phyloP scores from a whole-genome alignment of 2,113 vertebrate species.

The Guaruba guarouba region DNA sequence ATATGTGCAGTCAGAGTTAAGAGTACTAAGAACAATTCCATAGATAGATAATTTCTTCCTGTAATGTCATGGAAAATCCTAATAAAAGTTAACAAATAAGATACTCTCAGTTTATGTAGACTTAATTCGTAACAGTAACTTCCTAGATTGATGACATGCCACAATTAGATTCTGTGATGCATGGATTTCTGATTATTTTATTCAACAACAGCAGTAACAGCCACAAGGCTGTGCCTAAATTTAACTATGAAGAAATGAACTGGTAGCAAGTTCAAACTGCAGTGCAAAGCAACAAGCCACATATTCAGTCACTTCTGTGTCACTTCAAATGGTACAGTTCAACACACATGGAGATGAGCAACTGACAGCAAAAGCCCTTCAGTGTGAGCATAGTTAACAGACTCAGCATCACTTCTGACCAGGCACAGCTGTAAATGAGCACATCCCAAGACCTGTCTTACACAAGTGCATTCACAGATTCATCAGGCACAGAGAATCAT shows the following conservation, averaged over 20 bases:
- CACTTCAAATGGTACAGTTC: background rate
- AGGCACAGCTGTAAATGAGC: background rate
- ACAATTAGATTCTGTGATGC: too few species aligned
- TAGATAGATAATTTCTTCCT: rapidly evolving
- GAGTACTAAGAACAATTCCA: background rate
- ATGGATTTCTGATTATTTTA: background rate
- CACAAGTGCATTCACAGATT: background rate
- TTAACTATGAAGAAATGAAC: rapidly evolving
- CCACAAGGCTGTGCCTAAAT: background rate
- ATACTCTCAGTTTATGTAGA: rapidly evolving
- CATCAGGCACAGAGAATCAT: background rate
- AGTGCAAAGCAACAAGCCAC: background rate
- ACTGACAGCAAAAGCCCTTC: background rate
- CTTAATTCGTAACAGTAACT: background rate
- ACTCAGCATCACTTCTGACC: background rate
- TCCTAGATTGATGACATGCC: background rate
- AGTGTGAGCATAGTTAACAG: background rate
- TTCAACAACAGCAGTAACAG: background rate
- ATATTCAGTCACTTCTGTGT: background rate
- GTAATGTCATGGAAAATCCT: rapidly evolving
- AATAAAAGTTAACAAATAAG: too few species aligned
- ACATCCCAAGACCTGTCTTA: too few species aligned
- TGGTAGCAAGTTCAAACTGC: background rate
- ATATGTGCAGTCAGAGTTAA: background rate
- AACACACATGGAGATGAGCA: background rate